A percentile compares a stretch with the other conserved stretches of the same genome.
Conservation (phyloP, 2,113 vertebrate genomes). For the Brachyistius frenatus region DNA sequence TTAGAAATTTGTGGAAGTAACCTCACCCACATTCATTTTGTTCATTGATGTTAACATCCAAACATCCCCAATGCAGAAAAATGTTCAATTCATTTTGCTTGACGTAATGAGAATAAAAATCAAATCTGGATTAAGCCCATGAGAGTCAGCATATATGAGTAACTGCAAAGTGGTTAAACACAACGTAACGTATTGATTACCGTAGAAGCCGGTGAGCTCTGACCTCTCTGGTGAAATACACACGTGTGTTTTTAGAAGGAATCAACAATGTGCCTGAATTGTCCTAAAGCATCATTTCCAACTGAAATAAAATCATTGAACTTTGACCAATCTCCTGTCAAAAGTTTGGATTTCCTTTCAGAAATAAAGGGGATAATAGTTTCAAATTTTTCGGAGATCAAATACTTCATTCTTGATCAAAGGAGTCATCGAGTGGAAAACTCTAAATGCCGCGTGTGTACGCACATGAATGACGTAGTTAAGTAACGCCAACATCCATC, state of each 20-base stretch:
- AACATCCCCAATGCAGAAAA: neutral
- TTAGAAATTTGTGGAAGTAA: slow-evolving; percentile 13
- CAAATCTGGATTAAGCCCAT: neutral
- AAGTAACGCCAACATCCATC: slow-evolving; percentile 18
- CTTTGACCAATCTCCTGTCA: neutral
- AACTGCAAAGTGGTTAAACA: neutral
- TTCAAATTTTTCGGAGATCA: neutral
- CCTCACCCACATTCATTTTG: neutral
- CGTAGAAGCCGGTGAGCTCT: neutral
- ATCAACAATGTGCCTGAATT: neutral
- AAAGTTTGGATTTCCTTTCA: slow-evolving; percentile 7
- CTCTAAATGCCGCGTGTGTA: neutral
- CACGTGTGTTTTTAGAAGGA: neutral
- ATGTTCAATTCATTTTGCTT: neutral
- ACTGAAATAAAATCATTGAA: neutral
- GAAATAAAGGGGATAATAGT: neutral
- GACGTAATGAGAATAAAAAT: neutral
- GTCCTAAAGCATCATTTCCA: neutral
- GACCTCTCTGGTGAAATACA: slow-evolving; percentile 6
- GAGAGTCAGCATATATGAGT: neutral
- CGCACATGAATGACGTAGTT: neutral
- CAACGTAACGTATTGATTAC: neutral
- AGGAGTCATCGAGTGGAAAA: slow-evolving; percentile 38
- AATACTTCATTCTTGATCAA: slow-evolving; percentile 14
- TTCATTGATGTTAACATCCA: neutral